These are phyloP conservation scores for Todiramphus chloris DNA, from an alignment of 2,113 vertebrate species.

Conservation along the genomic window DNA sequence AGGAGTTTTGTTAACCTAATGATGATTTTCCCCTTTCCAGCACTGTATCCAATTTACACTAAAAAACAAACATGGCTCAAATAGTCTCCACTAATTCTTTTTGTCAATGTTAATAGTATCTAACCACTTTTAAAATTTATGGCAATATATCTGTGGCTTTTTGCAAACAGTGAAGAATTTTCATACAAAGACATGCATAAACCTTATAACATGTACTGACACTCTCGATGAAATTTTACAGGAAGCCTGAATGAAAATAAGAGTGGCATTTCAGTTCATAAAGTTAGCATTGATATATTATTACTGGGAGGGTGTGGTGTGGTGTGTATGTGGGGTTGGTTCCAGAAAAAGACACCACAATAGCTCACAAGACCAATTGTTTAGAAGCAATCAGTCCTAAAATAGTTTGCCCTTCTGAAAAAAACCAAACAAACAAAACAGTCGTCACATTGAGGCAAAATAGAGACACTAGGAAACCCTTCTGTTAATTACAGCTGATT, in stretches of 20 bases:
- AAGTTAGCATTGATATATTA: not conserved
- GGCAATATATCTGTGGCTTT: not conserved
- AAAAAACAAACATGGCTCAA: not conserved
- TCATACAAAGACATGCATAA: not conserved
- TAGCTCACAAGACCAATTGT: not conserved
- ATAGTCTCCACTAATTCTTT: not conserved
- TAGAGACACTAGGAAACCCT: not conserved
- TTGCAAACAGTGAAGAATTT: not conserved
- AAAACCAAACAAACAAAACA: fast-evolving
- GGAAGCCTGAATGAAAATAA: not conserved
- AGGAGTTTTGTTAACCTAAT: not conserved
- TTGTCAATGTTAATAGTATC: not conserved
- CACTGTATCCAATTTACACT: not conserved
- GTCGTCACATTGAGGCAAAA: not conserved
- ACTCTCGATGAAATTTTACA: not conserved
- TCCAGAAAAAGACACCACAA: not conserved
- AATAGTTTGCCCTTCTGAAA: not conserved
- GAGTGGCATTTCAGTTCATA: not conserved
- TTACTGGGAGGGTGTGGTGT: not conserved
- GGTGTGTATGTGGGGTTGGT: not conserved
- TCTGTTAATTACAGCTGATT: not conserved
- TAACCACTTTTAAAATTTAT: not conserved
- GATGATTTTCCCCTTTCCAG: not conserved
- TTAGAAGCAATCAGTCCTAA: not conserved
- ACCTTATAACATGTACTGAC: not conserved